Evolutionary conservation across 2,888 invertebrate genomes (phyloP), one percentile per base, ranked within the genome.

Genomic region (Thymelicus lineola): DNA sequence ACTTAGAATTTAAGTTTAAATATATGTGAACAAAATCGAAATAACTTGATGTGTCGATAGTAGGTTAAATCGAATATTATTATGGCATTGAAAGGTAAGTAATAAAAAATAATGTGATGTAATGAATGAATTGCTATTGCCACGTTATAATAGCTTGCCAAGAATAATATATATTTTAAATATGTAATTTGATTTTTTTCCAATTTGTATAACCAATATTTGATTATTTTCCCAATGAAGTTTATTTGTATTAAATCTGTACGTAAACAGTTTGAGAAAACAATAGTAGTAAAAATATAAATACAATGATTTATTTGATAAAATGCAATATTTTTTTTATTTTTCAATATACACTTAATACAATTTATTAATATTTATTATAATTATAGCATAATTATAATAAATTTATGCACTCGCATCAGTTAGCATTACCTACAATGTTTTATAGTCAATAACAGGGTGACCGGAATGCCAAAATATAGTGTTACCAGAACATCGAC

Each of bases 401-500:
- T n/a, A 36, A 36, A 57, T 9, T 53, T 53, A 53, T 12, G 53
- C 12, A 53, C 53, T 53, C 53, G 20, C 53, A 53, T 53, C 53
- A 57, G 7, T n/a, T 61, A 67, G 60, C 20, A 20, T 60, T 35
- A n/a, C n/a, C n/a, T n/a, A 67, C 58, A 38, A 48, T 60, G 38
- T 58, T 60, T 36, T 62, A 71, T 73, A 60, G 67, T 75, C 70
- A 75, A 75, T 73, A 71, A 77, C 77, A 79, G 64, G 78, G 79
- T 81, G 78, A 78, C 80, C 74, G 75, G 76, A 80, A 82, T 83
- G 81, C 86, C 88, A 87, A 87, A 80, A 75, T 73, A 71, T 75
- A 60, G 60, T 74, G 81, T 80, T 80, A 81, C 81, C 81, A 80
- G 46, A 55, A 67, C 42, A 53, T 67, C 50, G 55, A 67, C 53